These are phyloP conservation scores for Polydrusus pterygomalis DNA, from an alignment of 2,888 invertebrate genomes.

Conservation along the genomic window DNA sequence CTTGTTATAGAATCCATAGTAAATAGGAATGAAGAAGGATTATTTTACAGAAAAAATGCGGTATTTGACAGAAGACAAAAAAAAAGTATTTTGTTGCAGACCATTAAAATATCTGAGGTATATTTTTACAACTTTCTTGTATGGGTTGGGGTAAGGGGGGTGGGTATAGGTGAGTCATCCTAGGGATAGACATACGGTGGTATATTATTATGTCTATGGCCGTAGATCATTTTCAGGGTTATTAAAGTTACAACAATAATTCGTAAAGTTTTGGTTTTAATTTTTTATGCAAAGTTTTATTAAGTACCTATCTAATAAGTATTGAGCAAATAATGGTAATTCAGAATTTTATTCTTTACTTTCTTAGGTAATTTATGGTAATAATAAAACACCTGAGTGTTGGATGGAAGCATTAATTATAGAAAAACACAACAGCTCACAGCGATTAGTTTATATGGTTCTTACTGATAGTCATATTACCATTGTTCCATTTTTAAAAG, in stretches of 20 bases:
- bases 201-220: no score
- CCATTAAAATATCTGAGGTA: constrained; percentile 41
- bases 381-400: constrained; percentile 28
- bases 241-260: no score
- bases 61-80: background rate
- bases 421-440: background rate
- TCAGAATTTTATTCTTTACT: background rate
- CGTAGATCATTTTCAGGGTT: no score
- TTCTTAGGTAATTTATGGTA: constrained; percentile 44
- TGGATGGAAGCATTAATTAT: constrained; percentile 33
- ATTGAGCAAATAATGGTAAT: no score
- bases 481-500: constrained; percentile 30
- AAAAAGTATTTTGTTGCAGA: constrained; percentile 13
- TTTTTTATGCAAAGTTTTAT: no score
- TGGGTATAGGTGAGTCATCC: no score
- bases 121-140: no score
- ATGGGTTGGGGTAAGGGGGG: no score
- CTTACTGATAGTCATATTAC: constrained; percentile 3
- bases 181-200: no score
- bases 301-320: no score
- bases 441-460: constrained; percentile 21
- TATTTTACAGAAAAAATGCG: constrained; percentile 28
- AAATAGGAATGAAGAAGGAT: background rate
- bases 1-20: background rate
- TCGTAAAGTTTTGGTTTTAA: no score